phyloP scores from a whole-genome alignment of 2,113 vertebrate genomes.

The Reinhardtius hippoglossoides region DNA sequence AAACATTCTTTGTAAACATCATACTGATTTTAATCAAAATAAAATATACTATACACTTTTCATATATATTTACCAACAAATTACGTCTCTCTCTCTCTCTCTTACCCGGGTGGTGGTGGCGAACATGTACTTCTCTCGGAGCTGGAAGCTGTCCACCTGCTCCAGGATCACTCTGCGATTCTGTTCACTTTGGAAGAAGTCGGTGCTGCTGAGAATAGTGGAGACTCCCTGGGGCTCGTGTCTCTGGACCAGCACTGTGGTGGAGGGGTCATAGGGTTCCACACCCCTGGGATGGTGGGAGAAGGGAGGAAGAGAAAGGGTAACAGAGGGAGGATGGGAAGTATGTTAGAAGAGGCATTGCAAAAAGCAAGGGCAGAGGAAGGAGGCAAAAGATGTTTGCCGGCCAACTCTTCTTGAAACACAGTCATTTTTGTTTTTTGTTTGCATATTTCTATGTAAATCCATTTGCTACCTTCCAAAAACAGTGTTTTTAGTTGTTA shows the following conservation, averaged over 20 bases:
- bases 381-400: neutral
- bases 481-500: neutral
- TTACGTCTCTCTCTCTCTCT: neutral
- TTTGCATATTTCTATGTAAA: conserved; percentile 4
- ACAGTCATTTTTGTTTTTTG: neutral
- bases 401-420: too few species aligned
- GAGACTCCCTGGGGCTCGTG: conserved; percentile 92
- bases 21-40: too few species aligned
- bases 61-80: too few species aligned
- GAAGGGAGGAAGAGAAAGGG: neutral
- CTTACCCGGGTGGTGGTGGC: conserved; percentile 94
- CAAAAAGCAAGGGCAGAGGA: neutral
- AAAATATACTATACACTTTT: too few species aligned
- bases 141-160: conserved; percentile 93
- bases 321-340: neutral
- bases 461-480: neutral
- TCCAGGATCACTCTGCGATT: conserved; percentile 91
- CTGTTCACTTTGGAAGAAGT: conserved; percentile 94
- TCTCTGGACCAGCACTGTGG: conserved; percentile 90
- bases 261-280: conserved; percentile 91
- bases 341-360: neutral
- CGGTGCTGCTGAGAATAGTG: conserved; percentile 90
- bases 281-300: conserved; percentile 85
- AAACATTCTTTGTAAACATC: too few species aligned
- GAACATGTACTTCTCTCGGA: conserved; percentile 97